Percentiles rank a stretch among this genome's conserved stretches.
Evolutionary conservation across 2,797 vertebrate genomes (phyloP).

Genomic region (Darevskia nairensis): DNA sequence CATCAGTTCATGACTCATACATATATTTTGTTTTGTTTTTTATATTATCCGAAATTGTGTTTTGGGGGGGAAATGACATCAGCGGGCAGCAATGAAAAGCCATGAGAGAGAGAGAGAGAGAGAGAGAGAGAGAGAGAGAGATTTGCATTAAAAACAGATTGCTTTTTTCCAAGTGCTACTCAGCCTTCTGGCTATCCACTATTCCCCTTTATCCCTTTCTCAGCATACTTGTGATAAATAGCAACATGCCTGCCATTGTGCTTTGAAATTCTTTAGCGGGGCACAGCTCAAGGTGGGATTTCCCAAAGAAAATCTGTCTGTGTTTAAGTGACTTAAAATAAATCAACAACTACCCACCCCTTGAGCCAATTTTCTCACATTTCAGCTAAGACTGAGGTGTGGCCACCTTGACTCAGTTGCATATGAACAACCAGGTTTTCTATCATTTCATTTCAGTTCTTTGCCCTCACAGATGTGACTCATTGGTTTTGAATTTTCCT

Average conservation of each 20-base stretch:
- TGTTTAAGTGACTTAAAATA: background rate
- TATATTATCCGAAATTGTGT: background rate
- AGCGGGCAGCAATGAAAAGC: background rate
- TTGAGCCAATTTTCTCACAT: background rate
- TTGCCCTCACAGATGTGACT: background rate
- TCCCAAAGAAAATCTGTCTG: background rate
- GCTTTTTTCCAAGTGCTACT: background rate
- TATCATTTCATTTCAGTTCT: background rate
- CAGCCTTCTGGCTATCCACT: background rate
- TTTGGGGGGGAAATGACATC: background rate
- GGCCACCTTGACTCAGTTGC: background rate
- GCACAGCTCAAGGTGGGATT: background rate
- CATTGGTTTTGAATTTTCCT: background rate
- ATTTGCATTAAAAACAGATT: background rate
- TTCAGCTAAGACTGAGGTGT: background rate
- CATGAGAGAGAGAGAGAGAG: too few relatives aligned
- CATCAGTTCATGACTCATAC: conserved; percentile 6
- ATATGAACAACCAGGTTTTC: background rate
- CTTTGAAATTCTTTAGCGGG: background rate
- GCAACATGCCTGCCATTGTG: background rate
- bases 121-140: background rate
- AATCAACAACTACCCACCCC: background rate
- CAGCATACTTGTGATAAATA: background rate
- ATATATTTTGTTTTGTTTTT: background rate
- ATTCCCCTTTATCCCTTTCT: background rate